Base-by-base conservation (phyloP, 2,113 vertebrate genomes). In the Maylandia zebra region DNA sequence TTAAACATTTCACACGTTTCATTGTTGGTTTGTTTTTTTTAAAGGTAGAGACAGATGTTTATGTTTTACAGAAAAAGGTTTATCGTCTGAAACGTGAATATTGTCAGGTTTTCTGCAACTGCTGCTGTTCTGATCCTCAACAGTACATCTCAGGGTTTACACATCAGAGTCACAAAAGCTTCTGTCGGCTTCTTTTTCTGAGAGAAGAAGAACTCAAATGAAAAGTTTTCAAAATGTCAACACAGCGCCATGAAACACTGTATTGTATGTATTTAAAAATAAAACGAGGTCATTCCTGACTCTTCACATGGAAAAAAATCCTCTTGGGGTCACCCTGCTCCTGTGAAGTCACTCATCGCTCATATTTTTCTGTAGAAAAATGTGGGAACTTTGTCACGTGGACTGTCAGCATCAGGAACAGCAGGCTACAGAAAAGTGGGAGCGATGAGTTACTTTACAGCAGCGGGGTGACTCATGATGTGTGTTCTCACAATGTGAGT, bases 351-450 rank as follows among this genome's bases (percentile, higher is more conserved):
- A 4, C 14, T 61, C 3, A 61, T 6, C 3, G 27, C 27, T 61
- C 57, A 3, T 30, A 32, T 61, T 61, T 61, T 17, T 32, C 14
- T 1, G 5, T 59, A 59, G 27, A 59, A 59, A 59, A 59, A 59
- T 5, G 27, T 30, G 27, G 27, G 16, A 59, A 3, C 27, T 30
- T 50, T 5, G 50, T 53, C 19, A 53, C 0, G 0, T 3, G 50
- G 50, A 53, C 9, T n/a, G 1, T n/a, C 52, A 11, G 19, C 52
- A 22, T 3, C 50, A n/a, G 50, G 17, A n/a, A 11, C 19, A 22
- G 52, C 52, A 11, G 52, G 10, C n/a, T 55, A 11, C 5, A 22
- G 52, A 55, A 11, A 53, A 11, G 6, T 6, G 52, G n/a, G n/a
- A 22, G n/a, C 1, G 5, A 55, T 22, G n/a, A 22, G 10, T 55